Evolutionary conservation across 2,113 vertebrate genomes (phyloP), one percentile per base, ranked within the genome.

Genomic region (Eretmochelys imbricata): DNA sequence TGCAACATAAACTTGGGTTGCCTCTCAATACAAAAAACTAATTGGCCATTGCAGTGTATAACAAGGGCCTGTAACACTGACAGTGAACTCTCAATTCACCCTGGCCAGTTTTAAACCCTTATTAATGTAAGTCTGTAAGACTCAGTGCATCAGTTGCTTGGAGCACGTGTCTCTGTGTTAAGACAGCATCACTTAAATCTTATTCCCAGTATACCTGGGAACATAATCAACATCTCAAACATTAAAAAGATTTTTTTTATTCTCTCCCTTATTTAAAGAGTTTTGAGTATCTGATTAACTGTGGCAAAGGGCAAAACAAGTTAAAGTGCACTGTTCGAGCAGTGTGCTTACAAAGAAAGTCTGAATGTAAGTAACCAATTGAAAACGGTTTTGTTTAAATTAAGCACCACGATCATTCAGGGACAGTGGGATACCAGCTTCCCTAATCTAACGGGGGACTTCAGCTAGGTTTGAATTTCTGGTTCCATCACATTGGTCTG

Each of bases 401-500:
- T 82, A 95, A 84, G 79, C 81, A 92, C 65, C 57, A 42, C 53
- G 82, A 91, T 95, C 95, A 92, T 59, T 59, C 96, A 88, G 94
- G 91, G 83, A 81, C 83, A 81, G 93, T 48, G 85, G 75, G 93
- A 93, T 0, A 0, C 87, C 94, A 97, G 80, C 72, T 90, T 95
- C 87, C 87, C 72, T n/a, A 17, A n/a, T 8, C 13, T 38, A 72
- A 72, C 38, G 16, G 9, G 19, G 42, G 69, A 82, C 62, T 93
- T 24, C 94, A 91, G 93, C 62, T 49, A 38, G 83, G 85, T 62
- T 80, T 90, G 75, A 97, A 91, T 6, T 87, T 78, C 89, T 96
- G 91, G 87, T 89, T 96, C 92, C 85, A 57, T 89, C 90, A 84
- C 86, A 89, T 95, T 83, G 6, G 91, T 79, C 90, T 95, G 82